Evolutionary conservation across 2,797 vertebrate genomes (phyloP), one percentile per base, ranked within the genome.

Genomic region (Periparus ater): DNA sequence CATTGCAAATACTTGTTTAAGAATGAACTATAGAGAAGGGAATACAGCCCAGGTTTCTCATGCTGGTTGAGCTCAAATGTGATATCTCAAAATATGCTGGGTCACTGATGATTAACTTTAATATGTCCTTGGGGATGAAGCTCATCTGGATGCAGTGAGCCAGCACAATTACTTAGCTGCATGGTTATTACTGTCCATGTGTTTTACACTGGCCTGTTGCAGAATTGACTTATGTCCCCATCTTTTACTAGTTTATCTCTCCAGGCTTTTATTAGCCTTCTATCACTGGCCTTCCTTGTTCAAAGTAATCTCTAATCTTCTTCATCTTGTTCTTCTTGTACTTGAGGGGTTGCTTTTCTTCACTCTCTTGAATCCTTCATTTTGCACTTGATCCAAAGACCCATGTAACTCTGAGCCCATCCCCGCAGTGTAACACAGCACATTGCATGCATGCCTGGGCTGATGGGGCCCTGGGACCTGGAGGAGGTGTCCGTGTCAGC

Each of bases 401-500:
- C 53, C 8, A 1, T 21, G 17, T 42, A 40, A 17, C 42, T 71
- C 1, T 1, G 40, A 77, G 27, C 23, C 42, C 61, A 5, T 27
- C 16, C 42, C 7, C 34, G 15, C 54, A 50, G 50, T 44, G 65
- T 22, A 30, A 17, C 2, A 1, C 29, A 80, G 62, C 87, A 83
- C 13, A 29, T 57, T 77, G 45, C 21, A 4, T 47, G 38, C 36
- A 21, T 74, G 54, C 65, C 53, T 71, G 61, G 80, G 75, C 48
- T 61, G 65, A 85, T 57, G 65, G 65, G 75, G 42, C 38, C n/a
- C 68, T 91, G 88, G 73, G 91, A 93, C 77, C 72, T 11, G 57
- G 65, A 57, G 75, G 65, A 89, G 81, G 55, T 88, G 71, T 66
- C 85, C 7, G 0, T 91, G 91, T 95, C 96, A 95, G 95, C 94